Evolutionary conservation across 2,797 vertebrate genomes (phyloP).

Genomic region (Lacerta viridis): DNA sequence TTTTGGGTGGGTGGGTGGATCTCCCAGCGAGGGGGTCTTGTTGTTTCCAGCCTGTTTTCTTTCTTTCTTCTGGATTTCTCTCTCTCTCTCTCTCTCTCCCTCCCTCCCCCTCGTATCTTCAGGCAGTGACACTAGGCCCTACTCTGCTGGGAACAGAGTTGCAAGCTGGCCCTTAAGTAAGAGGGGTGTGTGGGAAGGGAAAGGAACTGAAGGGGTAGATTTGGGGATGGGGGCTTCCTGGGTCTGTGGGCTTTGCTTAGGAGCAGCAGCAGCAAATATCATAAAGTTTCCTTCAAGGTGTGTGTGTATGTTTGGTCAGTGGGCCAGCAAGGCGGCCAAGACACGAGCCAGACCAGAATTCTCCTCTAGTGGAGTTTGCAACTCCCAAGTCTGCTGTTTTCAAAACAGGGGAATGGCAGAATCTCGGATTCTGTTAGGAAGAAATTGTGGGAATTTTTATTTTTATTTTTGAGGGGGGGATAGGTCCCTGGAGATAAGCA

Average conservation of each 20-base stretch:
- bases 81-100: background rate
- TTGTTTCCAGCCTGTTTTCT: background rate
- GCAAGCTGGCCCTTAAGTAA: background rate
- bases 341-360: background rate
- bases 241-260: background rate
- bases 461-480: background rate
- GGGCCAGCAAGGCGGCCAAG: background rate
- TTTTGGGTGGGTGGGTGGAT: background rate
- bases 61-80: slow-evolving; percentile 48
- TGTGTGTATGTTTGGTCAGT: background rate
- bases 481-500: background rate
- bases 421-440: background rate
- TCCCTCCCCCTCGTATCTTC: background rate
- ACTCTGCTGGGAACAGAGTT: background rate
- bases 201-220: no score
- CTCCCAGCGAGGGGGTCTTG: background rate
- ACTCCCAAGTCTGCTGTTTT: background rate
- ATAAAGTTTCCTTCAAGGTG: background rate
- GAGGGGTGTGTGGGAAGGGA: background rate
- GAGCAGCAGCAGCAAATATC: background rate
- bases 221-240: background rate
- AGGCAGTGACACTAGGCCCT: background rate
- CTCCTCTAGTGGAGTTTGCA: background rate
- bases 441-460: background rate
- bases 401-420: background rate